Conservation (phyloP, 1,140 invertebrate genomes). For the Daktulosphaira vitifoliae region DNA sequence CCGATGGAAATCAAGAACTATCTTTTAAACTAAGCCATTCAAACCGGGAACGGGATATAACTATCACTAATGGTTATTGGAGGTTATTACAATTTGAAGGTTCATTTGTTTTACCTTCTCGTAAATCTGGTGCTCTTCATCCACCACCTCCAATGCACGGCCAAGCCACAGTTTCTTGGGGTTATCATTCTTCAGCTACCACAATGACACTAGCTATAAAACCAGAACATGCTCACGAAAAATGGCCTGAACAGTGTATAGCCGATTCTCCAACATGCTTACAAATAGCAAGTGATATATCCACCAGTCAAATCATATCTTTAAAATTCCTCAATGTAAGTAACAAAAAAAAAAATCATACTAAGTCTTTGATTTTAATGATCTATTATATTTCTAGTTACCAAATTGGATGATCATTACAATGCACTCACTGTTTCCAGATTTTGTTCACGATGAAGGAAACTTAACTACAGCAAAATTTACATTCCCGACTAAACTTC, state of each 20-base stretch:
- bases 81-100: constrained; percentile 40
- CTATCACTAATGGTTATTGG: constrained; percentile 37
- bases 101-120: constrained; percentile 39
- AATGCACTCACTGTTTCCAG: constrained; percentile 40
- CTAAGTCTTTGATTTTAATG: not conserved
- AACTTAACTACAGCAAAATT: constrained; percentile 36
- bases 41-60: constrained; percentile 34
- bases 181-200: constrained; percentile 37
- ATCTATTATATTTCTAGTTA: constrained; percentile 37
- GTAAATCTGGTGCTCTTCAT: constrained; percentile 38
- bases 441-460: constrained; percentile 39
- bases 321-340: constrained; percentile 40
- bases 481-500: constrained; percentile 35
- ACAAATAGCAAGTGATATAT: constrained; percentile 39
- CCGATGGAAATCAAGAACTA: constrained; percentile 39
- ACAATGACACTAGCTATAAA: constrained; percentile 38
- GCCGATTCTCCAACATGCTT: constrained; percentile 37
- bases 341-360: constrained; percentile 5
- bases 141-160: constrained; percentile 38
- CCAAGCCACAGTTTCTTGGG: constrained; percentile 40
- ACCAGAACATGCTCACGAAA: constrained; percentile 34
- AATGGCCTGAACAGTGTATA: constrained; percentile 36
- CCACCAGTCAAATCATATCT: constrained; percentile 38
- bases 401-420: constrained; percentile 40
- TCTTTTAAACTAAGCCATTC: constrained; percentile 39